A percentile compares a stretch with the other conserved stretches of the same genome.
Conservation (phyloP, 2,888 invertebrate genomes). For the Heliothis peltigera region DNA sequence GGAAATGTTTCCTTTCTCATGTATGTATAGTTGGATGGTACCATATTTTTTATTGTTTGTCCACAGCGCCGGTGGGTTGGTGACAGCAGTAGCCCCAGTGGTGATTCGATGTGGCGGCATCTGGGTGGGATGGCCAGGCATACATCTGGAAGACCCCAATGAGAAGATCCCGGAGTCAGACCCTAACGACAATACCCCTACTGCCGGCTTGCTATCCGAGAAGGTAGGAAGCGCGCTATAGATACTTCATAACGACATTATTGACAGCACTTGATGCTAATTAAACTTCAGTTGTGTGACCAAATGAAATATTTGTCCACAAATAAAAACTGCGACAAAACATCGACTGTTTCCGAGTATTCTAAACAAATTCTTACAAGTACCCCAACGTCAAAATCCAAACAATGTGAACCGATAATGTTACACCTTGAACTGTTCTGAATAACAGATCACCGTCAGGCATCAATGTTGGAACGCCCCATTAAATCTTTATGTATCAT, state of each 20-base stretch:
- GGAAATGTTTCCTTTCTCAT: too few relatives aligned
- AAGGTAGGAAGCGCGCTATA: conserved; percentile 89
- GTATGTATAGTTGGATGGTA: too few relatives aligned
- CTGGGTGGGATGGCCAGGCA: conserved; percentile 98
- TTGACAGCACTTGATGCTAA: neutral
- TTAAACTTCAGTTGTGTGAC: neutral
- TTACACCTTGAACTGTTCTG: conserved; percentile 2
- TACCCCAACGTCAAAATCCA: neutral
- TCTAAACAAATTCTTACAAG: neutral
- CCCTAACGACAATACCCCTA: conserved; percentile 95
- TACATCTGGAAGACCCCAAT: conserved; percentile 93
- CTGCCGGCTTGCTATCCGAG: conserved; percentile 95
- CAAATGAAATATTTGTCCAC: neutral
- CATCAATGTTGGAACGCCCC: conserved; percentile 6
- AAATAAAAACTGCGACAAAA: neutral
- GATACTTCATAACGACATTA: neutral
- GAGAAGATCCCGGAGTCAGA: conserved; percentile 96
- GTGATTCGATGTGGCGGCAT: conserved; percentile 95
- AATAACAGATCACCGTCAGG: neutral
- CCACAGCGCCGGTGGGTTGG: conserved; percentile 95
- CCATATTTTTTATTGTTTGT: conserved; percentile 5
- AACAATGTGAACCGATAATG: conserved; percentile 4
- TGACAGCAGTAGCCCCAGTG: conserved; percentile 97
- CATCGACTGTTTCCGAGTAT: neutral
- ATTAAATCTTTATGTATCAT: conserved; percentile 36